Evolutionary conservation across 2,797 vertebrate genomes (phyloP), one percentile per base, ranked within the genome.

Genomic region (Apodemus agrarius): DNA sequence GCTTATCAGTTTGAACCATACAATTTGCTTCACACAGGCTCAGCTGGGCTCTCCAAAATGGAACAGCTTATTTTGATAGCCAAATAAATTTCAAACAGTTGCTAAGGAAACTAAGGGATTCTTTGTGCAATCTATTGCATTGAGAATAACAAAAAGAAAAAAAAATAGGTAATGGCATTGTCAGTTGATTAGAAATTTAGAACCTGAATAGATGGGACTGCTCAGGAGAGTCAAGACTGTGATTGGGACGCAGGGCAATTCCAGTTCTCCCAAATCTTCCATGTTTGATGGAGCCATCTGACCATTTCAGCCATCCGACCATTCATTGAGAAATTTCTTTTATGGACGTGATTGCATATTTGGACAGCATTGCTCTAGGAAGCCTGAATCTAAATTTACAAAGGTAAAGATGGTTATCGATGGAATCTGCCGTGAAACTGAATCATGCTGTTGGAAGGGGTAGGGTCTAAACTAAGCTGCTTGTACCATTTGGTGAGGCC

Each of bases 71-170:
- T 98, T 98, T 97, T 97, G 95, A 97, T 98, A 98, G 91, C 98
- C 92, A 97, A 97, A 98, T 98, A 98, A 98, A 98, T 98, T 97
- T 97, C 92, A 81, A 97, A 92, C 87, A 97, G 98, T 98, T 98
- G 96, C 98, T 98, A 98, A 40, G 21, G 98, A 98, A 98, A 98
- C 98, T 97, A 91, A 97, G 95, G 97, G 87, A 95, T 97, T 98
- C 84, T 96, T 95, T 96, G 94, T 97, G 57, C 79, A 93, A 97
- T 96, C 96, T 97, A 86, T 91, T 59, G 63, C 96, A 93, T 87
- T 93, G 96, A 95, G 97, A 98, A 98, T 72, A 97, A 96, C 61
- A 97, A 96, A 57, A n/a, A 67, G 49, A 95, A 96, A 92, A 81
- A 67, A 26, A 43, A 19, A 43, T 43, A 84, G 86, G 65, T 57